phyloP scores from a whole-genome alignment of 2,113 vertebrate genomes.

The pig (Sus scrofa) region DNA sequence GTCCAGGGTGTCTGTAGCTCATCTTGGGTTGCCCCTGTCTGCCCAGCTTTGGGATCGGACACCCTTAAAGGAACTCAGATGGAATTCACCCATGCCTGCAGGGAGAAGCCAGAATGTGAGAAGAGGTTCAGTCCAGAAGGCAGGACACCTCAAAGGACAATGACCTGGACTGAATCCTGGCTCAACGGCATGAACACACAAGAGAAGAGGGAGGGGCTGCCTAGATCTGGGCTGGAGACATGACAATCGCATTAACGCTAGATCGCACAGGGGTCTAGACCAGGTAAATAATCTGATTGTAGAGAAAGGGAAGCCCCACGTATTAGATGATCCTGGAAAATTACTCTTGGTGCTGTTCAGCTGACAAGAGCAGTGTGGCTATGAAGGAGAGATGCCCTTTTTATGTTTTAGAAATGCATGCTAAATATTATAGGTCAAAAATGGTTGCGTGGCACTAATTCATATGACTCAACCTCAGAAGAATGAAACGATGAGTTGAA shows the following conservation, averaged over 20 bases:
- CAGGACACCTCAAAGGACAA: not conserved
- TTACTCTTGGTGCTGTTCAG: not conserved
- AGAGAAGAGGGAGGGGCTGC: not conserved
- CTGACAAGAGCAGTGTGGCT: not conserved
- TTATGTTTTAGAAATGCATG: not conserved
- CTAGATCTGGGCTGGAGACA: not conserved
- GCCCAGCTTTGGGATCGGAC: not conserved
- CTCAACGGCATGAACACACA: not conserved
- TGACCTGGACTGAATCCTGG: not conserved
- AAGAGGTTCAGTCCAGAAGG: not conserved
- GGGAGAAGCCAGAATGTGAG: not conserved
- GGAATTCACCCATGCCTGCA: not conserved
- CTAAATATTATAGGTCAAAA: not conserved
- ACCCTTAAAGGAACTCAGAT: not conserved
- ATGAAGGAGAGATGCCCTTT: not conserved
- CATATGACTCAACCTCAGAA: not conserved
- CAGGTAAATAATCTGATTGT: not conserved
- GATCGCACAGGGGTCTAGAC: not conserved
- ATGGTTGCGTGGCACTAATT: not conserved
- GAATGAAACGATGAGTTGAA: not conserved
- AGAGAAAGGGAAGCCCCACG: not conserved
- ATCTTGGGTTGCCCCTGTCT: not conserved
- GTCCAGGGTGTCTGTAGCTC: not conserved
- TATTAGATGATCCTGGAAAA: not conserved
- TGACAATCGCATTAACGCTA: rapidly evolving